phyloP scores from a whole-genome alignment of 2,888 invertebrate genomes.

The Leptothorax acervorum region DNA sequence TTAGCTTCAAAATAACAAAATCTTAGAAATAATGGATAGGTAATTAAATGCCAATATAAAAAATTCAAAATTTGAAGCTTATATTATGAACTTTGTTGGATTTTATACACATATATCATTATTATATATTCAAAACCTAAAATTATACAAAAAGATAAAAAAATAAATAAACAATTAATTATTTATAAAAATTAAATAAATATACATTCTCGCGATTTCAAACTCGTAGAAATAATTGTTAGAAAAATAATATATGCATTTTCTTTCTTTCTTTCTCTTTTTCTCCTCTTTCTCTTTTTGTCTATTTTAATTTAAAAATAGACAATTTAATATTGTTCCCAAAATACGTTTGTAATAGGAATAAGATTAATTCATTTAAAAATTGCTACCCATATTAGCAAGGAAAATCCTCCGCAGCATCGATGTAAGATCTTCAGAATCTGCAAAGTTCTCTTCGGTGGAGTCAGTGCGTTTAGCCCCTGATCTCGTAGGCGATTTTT shows the following conservation, averaged over 20 bases:
- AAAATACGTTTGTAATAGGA: not conserved
- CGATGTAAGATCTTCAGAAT: constrained; percentile 89
- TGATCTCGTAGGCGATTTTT: constrained; percentile 87
- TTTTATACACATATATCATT: too few species aligned
- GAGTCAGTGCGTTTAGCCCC: constrained; percentile 91
- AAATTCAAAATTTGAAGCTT: not conserved
- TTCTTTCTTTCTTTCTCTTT: not conserved
- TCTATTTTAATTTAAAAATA: not conserved
- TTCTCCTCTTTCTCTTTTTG: not conserved
- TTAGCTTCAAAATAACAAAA: not conserved
- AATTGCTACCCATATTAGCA: constrained; percentile 74
- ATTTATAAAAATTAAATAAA: not conserved
- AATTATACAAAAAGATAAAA: not conserved
- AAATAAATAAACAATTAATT: not conserved
- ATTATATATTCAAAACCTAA: not conserved
- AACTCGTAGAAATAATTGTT: not conserved
- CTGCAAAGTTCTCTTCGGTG: constrained; percentile 90
- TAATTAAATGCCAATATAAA: not conserved
- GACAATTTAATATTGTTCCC: not conserved
- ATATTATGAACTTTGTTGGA: too few species aligned
- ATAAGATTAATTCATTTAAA: not conserved
- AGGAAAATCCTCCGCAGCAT: constrained; percentile 88
- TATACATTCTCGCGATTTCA: not conserved
- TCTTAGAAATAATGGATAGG: not conserved
- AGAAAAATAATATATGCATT: not conserved